These are phyloP conservation scores for Drosophila tanythrix DNA, from an alignment of 2,888 invertebrate species.

Conservation along the genomic window DNA sequence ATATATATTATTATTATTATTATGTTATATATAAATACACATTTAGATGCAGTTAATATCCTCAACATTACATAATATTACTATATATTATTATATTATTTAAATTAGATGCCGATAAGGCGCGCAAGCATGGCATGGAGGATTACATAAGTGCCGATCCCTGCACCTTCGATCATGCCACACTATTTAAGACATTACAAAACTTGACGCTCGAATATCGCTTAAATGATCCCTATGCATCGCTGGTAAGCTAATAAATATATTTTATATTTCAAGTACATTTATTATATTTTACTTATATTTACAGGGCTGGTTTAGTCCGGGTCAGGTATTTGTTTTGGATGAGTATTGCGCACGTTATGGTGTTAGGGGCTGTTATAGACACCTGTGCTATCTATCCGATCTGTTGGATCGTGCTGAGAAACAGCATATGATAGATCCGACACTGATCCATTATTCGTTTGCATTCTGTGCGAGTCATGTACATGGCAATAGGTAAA, in stretches of 20 bases:
- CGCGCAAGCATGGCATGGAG: constrained; percentile 99
- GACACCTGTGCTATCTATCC: constrained; percentile 97
- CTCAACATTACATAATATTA: not conserved
- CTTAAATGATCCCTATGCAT: constrained; percentile 98
- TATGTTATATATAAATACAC: not conserved
- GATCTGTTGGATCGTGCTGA: constrained; percentile 98
- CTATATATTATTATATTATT: not conserved
- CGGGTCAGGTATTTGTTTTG: constrained; percentile 98
- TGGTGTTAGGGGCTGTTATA: constrained; percentile 98
- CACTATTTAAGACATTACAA: constrained; percentile 95
- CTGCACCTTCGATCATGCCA: constrained; percentile 97
- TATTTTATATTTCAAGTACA: not conserved
- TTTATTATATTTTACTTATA: not conserved
- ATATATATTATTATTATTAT: not conserved
- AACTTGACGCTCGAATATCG: constrained; percentile 97
- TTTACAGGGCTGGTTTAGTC: constrained; percentile 98
- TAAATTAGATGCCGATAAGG: constrained; percentile 87
- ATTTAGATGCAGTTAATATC: not conserved
- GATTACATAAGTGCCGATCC: constrained; percentile 99
- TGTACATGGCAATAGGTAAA: constrained; percentile 98
- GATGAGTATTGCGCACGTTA: constrained; percentile 99
- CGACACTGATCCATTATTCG: constrained; percentile 98
- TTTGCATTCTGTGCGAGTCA: constrained; percentile 99
- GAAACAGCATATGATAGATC: constrained; percentile 97
- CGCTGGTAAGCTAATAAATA: constrained; percentile 88